These are phyloP conservation scores for Volucella inflata DNA, from an alignment of 2,888 invertebrate genomes.

Conservation along the genomic window DNA sequence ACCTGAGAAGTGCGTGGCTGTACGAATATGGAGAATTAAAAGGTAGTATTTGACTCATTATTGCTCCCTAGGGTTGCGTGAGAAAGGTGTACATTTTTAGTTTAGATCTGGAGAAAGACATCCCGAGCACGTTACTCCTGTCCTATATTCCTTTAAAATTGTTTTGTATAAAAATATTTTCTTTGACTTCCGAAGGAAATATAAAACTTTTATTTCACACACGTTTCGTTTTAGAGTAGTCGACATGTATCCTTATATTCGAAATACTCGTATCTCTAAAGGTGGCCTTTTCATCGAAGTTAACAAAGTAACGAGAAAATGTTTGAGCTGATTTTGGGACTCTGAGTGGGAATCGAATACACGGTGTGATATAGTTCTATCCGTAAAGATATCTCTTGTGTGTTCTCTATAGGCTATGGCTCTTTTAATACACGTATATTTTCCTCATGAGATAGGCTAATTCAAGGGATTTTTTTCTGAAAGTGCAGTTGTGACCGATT, in stretches of 20 bases:
- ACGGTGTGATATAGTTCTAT: too few species aligned
- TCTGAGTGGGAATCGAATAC: too few species aligned
- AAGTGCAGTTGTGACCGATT: too few species aligned
- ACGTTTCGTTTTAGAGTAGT: conserved; percentile 12
- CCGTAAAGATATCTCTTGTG: too few species aligned
- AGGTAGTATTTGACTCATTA: conserved; percentile 58
- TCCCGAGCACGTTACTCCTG: conserved; percentile 55
- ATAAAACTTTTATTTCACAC: background rate
- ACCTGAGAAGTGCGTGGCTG: conserved; percentile 46
- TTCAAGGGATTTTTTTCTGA: too few species aligned
- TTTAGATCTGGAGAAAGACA: conserved; percentile 37
- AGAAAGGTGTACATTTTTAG: conserved; percentile 39
- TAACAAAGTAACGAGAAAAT: too few species aligned
- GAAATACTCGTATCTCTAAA: too few species aligned
- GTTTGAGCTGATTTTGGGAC: too few species aligned
- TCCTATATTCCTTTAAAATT: conserved; percentile 10
- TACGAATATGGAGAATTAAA: conserved; percentile 12
- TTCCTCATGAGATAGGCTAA: too few species aligned
- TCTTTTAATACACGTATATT: too few species aligned
- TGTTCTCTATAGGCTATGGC: too few species aligned
- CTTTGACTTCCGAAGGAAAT: conserved; percentile 3
- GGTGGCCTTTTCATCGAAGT: too few species aligned
- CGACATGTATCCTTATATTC: background rate
- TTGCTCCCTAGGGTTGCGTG: conserved; percentile 47
- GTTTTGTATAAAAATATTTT: conserved; percentile 20